phyloP scores from a whole-genome alignment of 2,113 vertebrate genomes.

The Leptobrachium ailaonicum region DNA sequence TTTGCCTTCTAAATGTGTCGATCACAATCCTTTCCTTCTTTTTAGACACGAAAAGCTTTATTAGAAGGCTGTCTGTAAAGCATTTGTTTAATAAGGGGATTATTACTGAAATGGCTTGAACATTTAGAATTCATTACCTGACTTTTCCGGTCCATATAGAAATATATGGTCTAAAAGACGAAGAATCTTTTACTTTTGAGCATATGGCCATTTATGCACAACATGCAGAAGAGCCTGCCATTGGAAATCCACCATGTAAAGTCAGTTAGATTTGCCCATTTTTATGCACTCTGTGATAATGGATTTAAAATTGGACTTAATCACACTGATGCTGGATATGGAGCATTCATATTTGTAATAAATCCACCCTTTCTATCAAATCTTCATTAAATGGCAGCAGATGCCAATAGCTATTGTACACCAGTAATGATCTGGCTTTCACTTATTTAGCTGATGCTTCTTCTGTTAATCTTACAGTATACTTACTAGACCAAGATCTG shows the following conservation, averaged over 20 bases:
- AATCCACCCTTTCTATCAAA: not conserved
- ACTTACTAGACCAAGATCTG: too few relatives aligned
- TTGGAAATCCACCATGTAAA: not conserved
- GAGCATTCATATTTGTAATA: not conserved
- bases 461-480: too few relatives aligned
- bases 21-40: too few relatives aligned
- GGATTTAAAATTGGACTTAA: slow-evolving; percentile 1
- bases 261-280: not conserved
- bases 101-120: not conserved
- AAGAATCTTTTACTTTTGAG: too few relatives aligned
- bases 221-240: too few relatives aligned
- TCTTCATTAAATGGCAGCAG: not conserved
- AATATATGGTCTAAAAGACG: not conserved
- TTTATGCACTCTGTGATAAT: not conserved
- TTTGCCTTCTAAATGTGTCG: too few relatives aligned
- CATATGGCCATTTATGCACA: too few relatives aligned
- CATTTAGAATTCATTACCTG: not conserved
- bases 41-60: too few relatives aligned
- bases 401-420: not conserved
- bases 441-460: not conserved
- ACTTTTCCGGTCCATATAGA: not conserved
- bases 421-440: not conserved
- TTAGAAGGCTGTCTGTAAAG: too few relatives aligned
- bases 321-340: not conserved
- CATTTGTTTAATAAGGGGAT: not conserved